These are phyloP conservation scores for Hoplias malabaricus DNA, from an alignment of 2,113 vertebrate species.

Conservation along the genomic window DNA sequence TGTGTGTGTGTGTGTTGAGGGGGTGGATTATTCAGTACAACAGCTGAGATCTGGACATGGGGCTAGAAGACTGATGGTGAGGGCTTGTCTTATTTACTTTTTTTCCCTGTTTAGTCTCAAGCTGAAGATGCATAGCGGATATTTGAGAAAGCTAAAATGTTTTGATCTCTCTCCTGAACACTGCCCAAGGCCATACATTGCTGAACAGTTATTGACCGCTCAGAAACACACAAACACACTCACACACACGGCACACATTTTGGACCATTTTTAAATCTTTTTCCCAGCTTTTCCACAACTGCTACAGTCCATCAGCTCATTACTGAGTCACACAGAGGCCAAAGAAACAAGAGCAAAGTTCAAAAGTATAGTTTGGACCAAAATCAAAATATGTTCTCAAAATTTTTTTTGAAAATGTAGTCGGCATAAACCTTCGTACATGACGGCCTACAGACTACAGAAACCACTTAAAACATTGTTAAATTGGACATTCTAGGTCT, in stretches of 20 bases:
- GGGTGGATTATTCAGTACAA: neutral
- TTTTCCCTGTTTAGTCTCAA: slow-evolving; percentile 7
- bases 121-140: neutral
- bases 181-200: slow-evolving; percentile 11
- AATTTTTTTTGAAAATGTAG: no score
- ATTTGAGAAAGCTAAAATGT: neutral
- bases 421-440: no score
- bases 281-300: neutral
- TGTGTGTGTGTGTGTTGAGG: no score
- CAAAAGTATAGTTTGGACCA: no score
- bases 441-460: no score
- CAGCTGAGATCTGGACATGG: neutral
- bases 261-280: neutral
- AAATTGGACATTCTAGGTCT: no score
- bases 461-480: no score
- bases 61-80: no score
- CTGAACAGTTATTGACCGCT: neutral
- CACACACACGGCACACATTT: slow-evolving; percentile 4
- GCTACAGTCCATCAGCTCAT: neutral
- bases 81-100: neutral
- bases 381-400: no score
- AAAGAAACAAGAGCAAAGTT: neutral
- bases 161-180: slow-evolving; percentile 3
- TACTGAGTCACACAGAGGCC: neutral
- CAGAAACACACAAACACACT: slow-evolving; percentile 13